phyloP scores from a whole-genome alignment of 2,888 invertebrate genomes.

The Alloplasta piceator region DNA sequence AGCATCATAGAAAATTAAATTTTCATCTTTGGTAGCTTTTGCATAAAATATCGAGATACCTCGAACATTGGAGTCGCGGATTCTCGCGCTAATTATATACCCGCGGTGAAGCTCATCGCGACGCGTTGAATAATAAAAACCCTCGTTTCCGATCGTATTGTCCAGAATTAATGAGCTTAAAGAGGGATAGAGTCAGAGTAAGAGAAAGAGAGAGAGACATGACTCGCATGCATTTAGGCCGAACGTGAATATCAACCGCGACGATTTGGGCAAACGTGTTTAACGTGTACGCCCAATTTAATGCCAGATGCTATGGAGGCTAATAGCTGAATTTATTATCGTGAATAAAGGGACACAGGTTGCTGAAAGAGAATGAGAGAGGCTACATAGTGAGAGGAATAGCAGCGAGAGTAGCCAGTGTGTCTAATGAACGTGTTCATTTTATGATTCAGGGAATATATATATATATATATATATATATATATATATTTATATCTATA shows the following conservation, averaged over 20 bases:
- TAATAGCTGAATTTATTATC: conserved; percentile 53
- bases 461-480: no score
- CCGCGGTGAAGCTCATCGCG: background rate
- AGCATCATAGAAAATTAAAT: background rate
- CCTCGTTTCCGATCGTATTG: background rate
- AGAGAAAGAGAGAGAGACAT: background rate
- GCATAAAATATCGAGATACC: background rate
- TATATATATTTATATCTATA: conserved; percentile 25
- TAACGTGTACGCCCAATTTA: conserved; percentile 40
- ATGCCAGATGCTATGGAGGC: conserved; percentile 29
- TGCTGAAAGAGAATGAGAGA: conserved; percentile 15
- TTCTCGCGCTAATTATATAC: conserved; percentile 10
- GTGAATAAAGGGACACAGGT: conserved; percentile 39
- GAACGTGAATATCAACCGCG: conserved; percentile 24
- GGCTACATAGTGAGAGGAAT: background rate
- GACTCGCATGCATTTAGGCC: no score
- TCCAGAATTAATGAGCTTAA: background rate
- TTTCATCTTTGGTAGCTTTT: background rate
- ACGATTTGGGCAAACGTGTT: conserved; percentile 26
- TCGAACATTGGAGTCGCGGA: background rate
- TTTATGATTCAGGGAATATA: conserved; percentile 51
- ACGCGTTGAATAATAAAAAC: conserved; percentile 2
- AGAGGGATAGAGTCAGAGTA: background rate
- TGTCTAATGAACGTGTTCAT: conserved; percentile 40
- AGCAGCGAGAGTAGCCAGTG: conserved; percentile 29